A percentile compares a stretch with the other conserved stretches of the same genome.
Evolutionary conservation across 2,888 invertebrate genomes (phyloP).

Genomic region (Drosophila affinis): DNA sequence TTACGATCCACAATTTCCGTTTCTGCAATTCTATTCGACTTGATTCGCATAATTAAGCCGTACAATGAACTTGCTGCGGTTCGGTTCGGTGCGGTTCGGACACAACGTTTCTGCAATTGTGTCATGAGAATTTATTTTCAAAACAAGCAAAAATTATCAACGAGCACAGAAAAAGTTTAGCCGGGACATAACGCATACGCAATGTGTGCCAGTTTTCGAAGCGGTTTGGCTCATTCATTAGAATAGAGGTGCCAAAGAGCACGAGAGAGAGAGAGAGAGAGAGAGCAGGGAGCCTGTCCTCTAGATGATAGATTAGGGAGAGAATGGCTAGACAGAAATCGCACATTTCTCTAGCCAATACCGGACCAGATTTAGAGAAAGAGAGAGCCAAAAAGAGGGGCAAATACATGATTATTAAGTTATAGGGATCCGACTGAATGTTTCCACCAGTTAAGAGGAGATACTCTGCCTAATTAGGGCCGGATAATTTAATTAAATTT

Average conservation of each 20-base stretch:
- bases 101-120: conserved; percentile 52
- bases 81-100: neutral
- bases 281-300: neutral
- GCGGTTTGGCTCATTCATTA: conserved; percentile 24
- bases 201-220: conserved; percentile 59
- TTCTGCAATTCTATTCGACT: conserved; percentile 3
- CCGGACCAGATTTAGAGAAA: neutral
- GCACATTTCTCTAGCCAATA: neutral
- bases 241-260: conserved; percentile 7
- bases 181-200: conserved; percentile 59
- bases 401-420: no score
- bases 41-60: conserved; percentile 50
- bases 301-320: conserved; percentile 1
- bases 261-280: neutral
- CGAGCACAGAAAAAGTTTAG: conserved; percentile 22
- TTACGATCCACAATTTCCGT: conserved; percentile 10
- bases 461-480: no score
- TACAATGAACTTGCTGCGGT: conserved; percentile 30
- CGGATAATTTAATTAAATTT: no score
- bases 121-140: conserved; percentile 68
- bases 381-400: neutral
- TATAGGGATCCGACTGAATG: no score
- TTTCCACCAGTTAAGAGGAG: no score
- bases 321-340: neutral
- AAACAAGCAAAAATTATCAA: conserved; percentile 47